A percentile compares a stretch with the other conserved stretches of the same genome.
Evolutionary conservation across 2,113 vertebrate species (phyloP).

Genomic region (Falcunculus frontatus): DNA sequence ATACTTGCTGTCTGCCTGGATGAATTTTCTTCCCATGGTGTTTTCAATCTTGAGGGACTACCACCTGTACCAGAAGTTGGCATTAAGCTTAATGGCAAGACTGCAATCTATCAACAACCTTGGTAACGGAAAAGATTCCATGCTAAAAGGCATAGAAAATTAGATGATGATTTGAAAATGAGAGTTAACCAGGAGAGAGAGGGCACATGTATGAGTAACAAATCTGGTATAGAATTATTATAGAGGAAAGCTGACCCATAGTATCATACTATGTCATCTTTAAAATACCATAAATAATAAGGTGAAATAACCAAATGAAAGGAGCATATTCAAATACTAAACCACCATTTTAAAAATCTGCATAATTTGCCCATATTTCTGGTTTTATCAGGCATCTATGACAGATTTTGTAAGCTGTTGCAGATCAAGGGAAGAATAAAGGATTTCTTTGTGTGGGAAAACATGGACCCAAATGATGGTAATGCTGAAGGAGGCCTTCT

Average conservation of each 20-base stretch:
- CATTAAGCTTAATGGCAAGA: not conserved
- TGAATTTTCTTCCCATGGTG: not conserved
- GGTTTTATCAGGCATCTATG: not conserved
- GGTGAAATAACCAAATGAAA: not conserved
- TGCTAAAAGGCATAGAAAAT: not conserved
- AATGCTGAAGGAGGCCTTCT: not conserved
- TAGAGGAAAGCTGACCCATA: not conserved
- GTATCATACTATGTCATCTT: not conserved
- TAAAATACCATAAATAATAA: not conserved
- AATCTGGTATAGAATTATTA: not conserved
- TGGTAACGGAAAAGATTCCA: not conserved
- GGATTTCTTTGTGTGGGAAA: not conserved
- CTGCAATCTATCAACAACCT: not conserved
- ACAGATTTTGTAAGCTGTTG: not conserved
- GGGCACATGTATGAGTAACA: not conserved
- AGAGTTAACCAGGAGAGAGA: not conserved
- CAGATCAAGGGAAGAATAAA: not conserved
- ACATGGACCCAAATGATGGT: not conserved
- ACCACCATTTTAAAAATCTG: not conserved
- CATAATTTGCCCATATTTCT: not conserved
- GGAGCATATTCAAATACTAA: not conserved
- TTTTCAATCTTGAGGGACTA: not conserved
- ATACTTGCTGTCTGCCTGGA: not conserved
- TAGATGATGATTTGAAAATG: not conserved
- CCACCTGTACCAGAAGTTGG: not conserved